Evolutionary conservation across 2,888 invertebrate species (phyloP).

Genomic region (Griposia aprilina): DNA sequence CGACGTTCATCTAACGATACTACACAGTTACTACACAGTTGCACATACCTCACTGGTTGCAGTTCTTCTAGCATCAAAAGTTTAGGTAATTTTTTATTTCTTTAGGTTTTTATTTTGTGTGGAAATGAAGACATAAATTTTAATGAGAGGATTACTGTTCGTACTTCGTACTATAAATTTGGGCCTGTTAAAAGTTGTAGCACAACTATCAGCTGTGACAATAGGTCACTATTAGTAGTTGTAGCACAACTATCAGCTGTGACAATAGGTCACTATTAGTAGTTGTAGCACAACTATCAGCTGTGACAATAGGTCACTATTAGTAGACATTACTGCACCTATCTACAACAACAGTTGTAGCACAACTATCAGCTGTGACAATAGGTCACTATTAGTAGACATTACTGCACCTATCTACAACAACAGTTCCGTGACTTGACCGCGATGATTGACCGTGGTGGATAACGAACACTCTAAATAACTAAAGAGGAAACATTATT

Average conservation of each 20-base stretch:
- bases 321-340: conserved; percentile 1
- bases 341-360: neutral
- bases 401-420: neutral
- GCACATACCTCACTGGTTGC: neutral
- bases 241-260: no score
- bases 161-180: neutral
- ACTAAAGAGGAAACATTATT: neutral
- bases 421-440: neutral
- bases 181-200: neutral
- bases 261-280: no score
- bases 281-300: neutral
- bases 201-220: no score
- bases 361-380: neutral
- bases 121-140: neutral
- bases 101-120: neutral
- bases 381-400: neutral
- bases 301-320: neutral
- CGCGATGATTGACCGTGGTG: no score
- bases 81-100: neutral
- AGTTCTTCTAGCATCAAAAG: neutral
- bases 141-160: neutral
- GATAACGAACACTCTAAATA: neutral
- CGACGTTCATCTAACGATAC: neutral
- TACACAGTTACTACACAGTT: neutral
- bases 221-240: no score